A percentile compares a stretch with the other conserved stretches of the same genome.
Evolutionary conservation across 2,113 vertebrate species (phyloP).

Genomic region (Antechinus flavipes): DNA sequence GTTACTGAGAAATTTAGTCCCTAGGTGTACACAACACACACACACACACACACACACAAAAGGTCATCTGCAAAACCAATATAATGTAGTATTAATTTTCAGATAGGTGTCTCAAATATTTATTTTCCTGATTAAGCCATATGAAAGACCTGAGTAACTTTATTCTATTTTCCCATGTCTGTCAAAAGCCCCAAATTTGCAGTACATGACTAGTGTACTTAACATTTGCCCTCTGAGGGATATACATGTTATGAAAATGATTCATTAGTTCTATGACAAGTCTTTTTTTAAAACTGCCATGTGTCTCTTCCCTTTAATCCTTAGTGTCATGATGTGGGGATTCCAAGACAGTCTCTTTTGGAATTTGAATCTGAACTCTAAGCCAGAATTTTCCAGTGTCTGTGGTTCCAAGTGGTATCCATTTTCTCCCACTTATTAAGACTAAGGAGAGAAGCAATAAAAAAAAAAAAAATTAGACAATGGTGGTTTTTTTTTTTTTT

Average conservation of each 20-base stretch:
- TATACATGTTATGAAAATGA: neutral
- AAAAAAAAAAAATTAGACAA: neutral
- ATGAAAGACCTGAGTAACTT: neutral
- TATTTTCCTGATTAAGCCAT: conserved; percentile 48
- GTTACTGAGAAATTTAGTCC: neutral
- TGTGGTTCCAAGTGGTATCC: conserved; percentile 13
- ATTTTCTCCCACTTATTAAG: neutral
- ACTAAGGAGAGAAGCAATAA: neutral
- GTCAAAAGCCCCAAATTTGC: conserved; percentile 7
- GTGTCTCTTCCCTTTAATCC: conserved; percentile 17
- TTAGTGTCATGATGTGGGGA: conserved; percentile 13
- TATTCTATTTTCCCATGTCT: neutral
- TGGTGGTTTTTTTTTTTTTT: neutral
- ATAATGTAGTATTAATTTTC: neutral
- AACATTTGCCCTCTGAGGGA: conserved; percentile 42
- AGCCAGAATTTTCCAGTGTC: neutral
- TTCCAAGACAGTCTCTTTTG: neutral
- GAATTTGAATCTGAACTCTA: conserved; percentile 22
- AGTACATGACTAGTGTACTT: neutral
- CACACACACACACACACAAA: neutral
- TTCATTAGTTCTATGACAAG: conserved; percentile 32
- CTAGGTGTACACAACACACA: neutral
- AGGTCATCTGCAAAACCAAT: fast-evolving
- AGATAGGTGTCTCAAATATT: conserved; percentile 14
- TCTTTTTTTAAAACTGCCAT: conserved; percentile 7